Evolutionary conservation across 2,113 vertebrate species (phyloP), one percentile per base, ranked within the genome.

Genomic region (Engystomops pustulosus): DNA sequence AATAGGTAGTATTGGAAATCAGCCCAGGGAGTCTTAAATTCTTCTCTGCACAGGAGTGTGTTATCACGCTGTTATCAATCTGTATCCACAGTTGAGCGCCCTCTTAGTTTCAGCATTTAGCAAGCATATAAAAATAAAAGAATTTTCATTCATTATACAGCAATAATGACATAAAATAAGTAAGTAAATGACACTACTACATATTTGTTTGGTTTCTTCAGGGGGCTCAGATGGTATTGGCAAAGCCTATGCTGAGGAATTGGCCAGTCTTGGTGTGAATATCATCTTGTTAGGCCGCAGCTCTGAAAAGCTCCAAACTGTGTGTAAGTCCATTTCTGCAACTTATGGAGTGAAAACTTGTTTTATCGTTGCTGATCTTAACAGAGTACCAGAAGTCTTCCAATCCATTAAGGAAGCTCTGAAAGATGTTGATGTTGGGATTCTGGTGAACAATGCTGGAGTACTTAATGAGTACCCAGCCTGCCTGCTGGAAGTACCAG

Each of bases 391-490:
- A 0, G 90, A 92, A 6, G 90, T 91, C 85, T 94, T 93, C 10
- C 88, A 88, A 6, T 77, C 88, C 2, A 89, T 99, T 78, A 90
- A 87, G 87, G 93, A 97, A 8, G 95, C 92, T 53, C 77, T 98
- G 82, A 87, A 85, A 86, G 94, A 92, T 81, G 97, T 91, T 91
- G 96, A 99, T 47, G 84, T 99, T 12, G 98, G 98, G 49, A 96
- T 99, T 90, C 89, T 99, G 88, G 95, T 99, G 71, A 99, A 98
- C 89, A 96, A 95, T 0, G 86, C 96, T 9, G 93, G 93, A 0
- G 87, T 90, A 1, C 90, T 88, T 36, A 80, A 90, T 77, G 32
- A 85, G 14, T 85, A 87, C 25, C 88, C 92, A 0, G 92, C 91
- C 78, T 90, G 89, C 87, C 94, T 98, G 75, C 86, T 89, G 3